Evolutionary conservation across 2,888 invertebrate species (phyloP), one percentile per base, ranked within the genome.

Genomic region (Eulithis prunata): DNA sequence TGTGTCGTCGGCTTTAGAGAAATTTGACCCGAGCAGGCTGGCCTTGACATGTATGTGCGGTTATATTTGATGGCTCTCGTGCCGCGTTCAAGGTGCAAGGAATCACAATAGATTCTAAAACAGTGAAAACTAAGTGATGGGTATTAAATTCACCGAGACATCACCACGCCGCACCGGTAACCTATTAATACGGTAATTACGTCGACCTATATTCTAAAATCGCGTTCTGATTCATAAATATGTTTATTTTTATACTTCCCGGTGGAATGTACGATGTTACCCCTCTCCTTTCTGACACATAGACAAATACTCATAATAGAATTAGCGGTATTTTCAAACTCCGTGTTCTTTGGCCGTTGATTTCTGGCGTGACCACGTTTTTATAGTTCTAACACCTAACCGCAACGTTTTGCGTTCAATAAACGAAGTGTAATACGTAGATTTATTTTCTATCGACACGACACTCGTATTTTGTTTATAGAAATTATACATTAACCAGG

Each of bases 11-110:
- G 71, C 70, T 71, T 57, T 55, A 72, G 62, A 69, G 68, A 73
- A 75, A 76, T 62, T 77, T 81, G 68, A 79, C 75, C 77, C 75
- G 60, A 61, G 43, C 60, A 60, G 58, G 69, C 56, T 38, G 38
- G 65, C 87, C 87, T 88, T 88, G 88, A 87, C 87, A 87, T 80
- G 78, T 79, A 82, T 75, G 78, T 81, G 81, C 70, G 72, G 82
- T 84, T 85, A 82, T 83, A 82, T 86, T 84, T 79, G 79, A 82
- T 79, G 67, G 76, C 65, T 56, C 56, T 68, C 75, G 71, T 74
- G 71, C 68, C 78, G 73, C 72, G 75, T 79, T 80, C 77, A 80
- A 83, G 80, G 81, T 79, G 78, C 72, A 75, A 79, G 76, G 78
- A 80, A 69, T 63, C 53, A 70, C 65, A 70, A 66, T 64, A 63